Base-by-base conservation (phyloP, 2,888 invertebrate genomes). In the Acanthoscelides obtectus region DNA sequence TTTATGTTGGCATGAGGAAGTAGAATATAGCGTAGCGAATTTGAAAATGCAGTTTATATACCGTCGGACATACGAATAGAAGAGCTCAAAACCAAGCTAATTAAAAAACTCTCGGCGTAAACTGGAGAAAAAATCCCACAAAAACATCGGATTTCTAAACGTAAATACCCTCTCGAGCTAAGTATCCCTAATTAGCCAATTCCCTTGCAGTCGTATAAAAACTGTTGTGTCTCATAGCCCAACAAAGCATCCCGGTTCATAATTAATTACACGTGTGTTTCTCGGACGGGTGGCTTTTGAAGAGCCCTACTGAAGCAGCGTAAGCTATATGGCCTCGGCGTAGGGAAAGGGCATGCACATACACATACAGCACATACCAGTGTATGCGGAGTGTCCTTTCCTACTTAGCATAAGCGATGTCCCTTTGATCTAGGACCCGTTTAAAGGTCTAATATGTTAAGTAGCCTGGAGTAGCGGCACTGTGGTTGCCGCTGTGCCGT, bases 371-470 rank as follows among this genome's bases (percentile, higher is more conserved):
- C 71, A 69, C 69, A 27, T 72, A 68, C 70, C 70, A 68, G 25
- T 68, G 72, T 76, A 75, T 75, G 77, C 75, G 71, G 76, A 77
- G 77, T 77, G 77, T 75, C 76, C 77, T 75, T 76, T 72, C 72
- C 74, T 75, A 68, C 72, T 76, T 70, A 75, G 63, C 75, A 70
- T 74, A 71, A 75, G 71, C 74, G 77, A 77, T 73, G 71, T 71
- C 63, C 68, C 76, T 76, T 76, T 75, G 76, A 75, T 75, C 75
- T 74, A 25, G 66, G 69, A 63, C 75, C 75, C 76, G 77, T 74
- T 78, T 78, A 79, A 75, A 74, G 77, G 74, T 78, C 77, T 78
- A 78, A 78, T 78, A 78, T 77, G 78, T 78, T 79, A 78, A 79
- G 78, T 78, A 78, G 79, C 77, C 75, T 73, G 69, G 75, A 74